phyloP scores from a whole-genome alignment of 2,797 vertebrate species.

The Odontamblyopus rebecca region DNA sequence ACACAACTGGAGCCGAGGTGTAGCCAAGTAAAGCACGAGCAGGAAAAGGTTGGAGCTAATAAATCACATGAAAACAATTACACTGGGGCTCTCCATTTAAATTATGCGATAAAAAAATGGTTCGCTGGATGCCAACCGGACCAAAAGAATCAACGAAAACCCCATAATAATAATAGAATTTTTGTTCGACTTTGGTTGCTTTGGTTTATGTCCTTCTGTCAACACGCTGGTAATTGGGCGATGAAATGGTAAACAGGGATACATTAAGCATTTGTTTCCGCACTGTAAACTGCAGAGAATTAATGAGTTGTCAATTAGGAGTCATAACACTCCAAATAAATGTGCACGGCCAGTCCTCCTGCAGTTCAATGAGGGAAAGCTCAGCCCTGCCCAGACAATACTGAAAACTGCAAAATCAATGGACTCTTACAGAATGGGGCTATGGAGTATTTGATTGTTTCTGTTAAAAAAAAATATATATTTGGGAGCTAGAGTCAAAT shows the following conservation, averaged over 20 bases:
- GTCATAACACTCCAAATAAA: constrained; percentile 8
- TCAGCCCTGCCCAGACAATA: not conserved
- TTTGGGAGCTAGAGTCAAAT: not conserved
- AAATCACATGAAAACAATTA: constrained; percentile 9
- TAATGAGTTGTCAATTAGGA: constrained; percentile 15
- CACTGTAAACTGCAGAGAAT: constrained; percentile 6
- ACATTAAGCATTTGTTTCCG: constrained; percentile 8
- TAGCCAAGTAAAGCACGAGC: constrained; percentile 37
- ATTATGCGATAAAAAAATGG: not conserved
- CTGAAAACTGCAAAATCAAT: not conserved
- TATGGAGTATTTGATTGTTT: not conserved
- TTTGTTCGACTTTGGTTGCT: not conserved
- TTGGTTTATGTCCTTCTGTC: constrained; percentile 14
- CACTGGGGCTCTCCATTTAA: not conserved
- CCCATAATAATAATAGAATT: not conserved
- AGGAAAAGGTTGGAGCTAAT: constrained; percentile 12
- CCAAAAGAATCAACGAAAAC: not conserved
- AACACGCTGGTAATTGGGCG: constrained; percentile 7
- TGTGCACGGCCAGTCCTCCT: constrained; percentile 1
- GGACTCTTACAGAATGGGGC: not conserved
- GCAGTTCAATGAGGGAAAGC: not conserved
- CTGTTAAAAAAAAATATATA: not conserved
- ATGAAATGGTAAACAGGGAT: not conserved
- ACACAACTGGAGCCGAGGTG: constrained; percentile 29
- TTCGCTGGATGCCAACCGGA: not conserved